Base-by-base conservation (phyloP, 2,113 vertebrate species). In the Cinclus mexicanus region DNA sequence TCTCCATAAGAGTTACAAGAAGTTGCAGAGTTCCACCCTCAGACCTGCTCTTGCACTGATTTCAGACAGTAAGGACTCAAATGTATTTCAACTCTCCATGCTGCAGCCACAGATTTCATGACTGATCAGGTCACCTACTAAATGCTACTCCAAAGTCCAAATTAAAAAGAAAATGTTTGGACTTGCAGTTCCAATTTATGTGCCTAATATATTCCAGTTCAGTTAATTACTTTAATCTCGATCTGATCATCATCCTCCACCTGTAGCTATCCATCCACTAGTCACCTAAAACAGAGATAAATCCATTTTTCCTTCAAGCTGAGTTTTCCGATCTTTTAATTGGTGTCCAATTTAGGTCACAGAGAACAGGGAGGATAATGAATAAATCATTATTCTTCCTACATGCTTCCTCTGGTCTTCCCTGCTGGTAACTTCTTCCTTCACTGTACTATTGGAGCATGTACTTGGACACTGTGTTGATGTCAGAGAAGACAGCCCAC, bases 321-420 rank as follows among this genome's bases (percentile, higher is more conserved):
- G 76, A 80, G 23, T 52, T 47, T 88, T 89, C 65, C 8, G 0
- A 10, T 86, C 76, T 83, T 93, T 88, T 77, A 90, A 74, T 88
- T 90, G 63, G 52, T 56, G 52, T 67, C 75, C 42, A 44, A 49
- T 87, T 78, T 83, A 86, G 37, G 56, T 90, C 44, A 71, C 31
- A 52, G 31, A n/a, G 46, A 94, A 77, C 35, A 68, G 26, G 44
- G 37, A 74, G 8, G 21, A 69, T 86, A 89, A 81, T 56, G 37
- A 90, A 83, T 80, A 83, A 93, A 95, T 64, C 64, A 86, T 69
- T 79, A 70, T 70, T 53, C 39, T 81, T 94, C 46, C 64, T 88
- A 41, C 28, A 31, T 75, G 41, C 52, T 81, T 91, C 2, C 0
- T 52, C 79, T 95, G 68, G 63, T 60, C 76, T 67, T 87, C 76